Percentiles rank a stretch among this genome's conserved stretches.
These are phyloP conservation scores for Cariama cristata DNA, from an alignment of 2,113 vertebrate genomes.

Conservation along the genomic window DNA sequence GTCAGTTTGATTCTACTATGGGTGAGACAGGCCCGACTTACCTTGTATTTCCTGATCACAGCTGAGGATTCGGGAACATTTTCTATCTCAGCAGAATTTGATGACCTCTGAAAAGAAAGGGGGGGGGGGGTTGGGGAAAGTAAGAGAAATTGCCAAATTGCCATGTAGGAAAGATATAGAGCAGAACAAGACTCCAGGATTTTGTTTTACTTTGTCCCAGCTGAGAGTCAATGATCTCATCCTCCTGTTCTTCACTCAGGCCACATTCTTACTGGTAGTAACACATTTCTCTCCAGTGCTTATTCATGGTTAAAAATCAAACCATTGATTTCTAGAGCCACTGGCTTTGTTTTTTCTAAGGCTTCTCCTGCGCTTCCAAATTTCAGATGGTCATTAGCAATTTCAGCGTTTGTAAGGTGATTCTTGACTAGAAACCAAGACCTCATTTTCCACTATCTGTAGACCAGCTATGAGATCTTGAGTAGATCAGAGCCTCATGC, in stretches of 20 bases:
- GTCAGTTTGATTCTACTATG: not conserved
- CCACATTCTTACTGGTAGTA: not conserved
- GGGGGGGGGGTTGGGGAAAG: not conserved
- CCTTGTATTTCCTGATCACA: conserved; percentile 49
- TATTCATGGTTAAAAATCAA: not conserved
- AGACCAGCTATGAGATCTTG: not conserved
- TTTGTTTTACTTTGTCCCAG: not conserved
- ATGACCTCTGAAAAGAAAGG: not conserved
- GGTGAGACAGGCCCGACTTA: not conserved
- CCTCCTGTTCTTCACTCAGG: not conserved
- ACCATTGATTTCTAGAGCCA: not conserved
- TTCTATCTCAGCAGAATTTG: not conserved
- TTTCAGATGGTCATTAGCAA: not conserved
- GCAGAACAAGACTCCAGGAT: not conserved
- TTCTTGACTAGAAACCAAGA: not conserved
- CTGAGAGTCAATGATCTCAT: not conserved
- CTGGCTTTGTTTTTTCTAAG: not conserved
- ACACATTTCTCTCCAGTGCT: not conserved
- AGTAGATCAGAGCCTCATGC: not conserved
- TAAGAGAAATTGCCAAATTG: not conserved
- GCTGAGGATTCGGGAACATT: not conserved
- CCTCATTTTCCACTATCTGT: not conserved
- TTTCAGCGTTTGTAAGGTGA: not conserved
- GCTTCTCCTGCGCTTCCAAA: conserved; percentile 3
- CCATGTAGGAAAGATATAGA: not conserved